Evolutionary conservation across 2,113 vertebrate genomes (phyloP).

Genomic region (Aegotheles bennettii): DNA sequence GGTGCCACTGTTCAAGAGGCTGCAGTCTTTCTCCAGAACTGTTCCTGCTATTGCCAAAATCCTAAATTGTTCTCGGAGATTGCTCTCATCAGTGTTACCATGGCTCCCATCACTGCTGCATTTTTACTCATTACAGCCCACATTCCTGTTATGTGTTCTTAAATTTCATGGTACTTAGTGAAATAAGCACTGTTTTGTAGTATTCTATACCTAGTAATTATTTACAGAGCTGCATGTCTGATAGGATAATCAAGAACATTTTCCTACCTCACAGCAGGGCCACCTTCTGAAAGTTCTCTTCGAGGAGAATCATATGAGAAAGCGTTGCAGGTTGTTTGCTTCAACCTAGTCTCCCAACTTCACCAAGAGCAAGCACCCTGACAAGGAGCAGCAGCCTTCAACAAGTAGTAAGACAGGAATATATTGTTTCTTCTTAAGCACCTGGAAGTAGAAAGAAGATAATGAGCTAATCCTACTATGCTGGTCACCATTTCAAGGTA

Average conservation of each 20-base stretch:
- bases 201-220: not conserved
- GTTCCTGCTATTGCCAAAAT: not conserved
- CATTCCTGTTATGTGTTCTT: accelerated
- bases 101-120: not conserved
- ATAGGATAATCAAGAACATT: not conserved
- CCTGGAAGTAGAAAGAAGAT: not conserved
- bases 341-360: not conserved
- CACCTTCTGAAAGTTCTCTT: not conserved
- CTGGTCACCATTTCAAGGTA: not conserved
- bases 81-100: not conserved
- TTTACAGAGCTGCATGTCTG: not conserved
- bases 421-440: not conserved
- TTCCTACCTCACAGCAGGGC: not conserved
- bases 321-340: not conserved
- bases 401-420: not conserved
- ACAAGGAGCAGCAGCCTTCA: not conserved
- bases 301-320: not conserved
- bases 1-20: not conserved
- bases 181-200: not conserved
- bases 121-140: not conserved
- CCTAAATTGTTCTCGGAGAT: not conserved
- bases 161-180: not conserved
- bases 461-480: not conserved
- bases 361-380: too few relatives aligned
- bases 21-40: not conserved